Evolutionary conservation across 2,113 vertebrate genomes (phyloP), one percentile per base, ranked within the genome.

Genomic region (Falcunculus frontatus): DNA sequence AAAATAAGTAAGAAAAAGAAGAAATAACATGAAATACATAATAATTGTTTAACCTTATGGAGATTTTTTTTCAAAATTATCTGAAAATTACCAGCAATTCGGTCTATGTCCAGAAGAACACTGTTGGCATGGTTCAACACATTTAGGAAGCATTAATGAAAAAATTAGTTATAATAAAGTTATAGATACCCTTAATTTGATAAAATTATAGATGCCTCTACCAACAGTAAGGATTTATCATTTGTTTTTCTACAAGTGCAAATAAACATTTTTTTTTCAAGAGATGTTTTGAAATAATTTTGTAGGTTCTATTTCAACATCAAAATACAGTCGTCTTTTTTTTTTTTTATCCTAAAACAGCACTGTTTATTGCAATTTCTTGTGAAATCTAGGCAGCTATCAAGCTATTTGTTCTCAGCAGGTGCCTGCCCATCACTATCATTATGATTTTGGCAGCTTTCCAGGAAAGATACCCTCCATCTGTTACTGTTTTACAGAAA

Each of bases 61-160:
- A 16, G 1, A 6, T 50, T 16, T 30, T 86, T 89, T 77, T 60
- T 4, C 12, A 14, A 47, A 94, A 91, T 70, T 0, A 89, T 35
- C 35, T 82, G n/a, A 95, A 95, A 95, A 96, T 63, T 84, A 11
- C 18, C 53, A 89, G 27, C 15, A 59, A 55, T 96, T 83, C 25
- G 73, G 6, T 46, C n/a, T 87, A 5, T 68, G 59, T 42, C 53
- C 65, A 70, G 29, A 95, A 93, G 47, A 88, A 62, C 3, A 39
- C 22, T 52, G 25, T 22, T 23, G 56, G 10, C 70, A 92, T 35
- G 80, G 35, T 72, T 17, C 25, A 60, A 84, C 5, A 82, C 7
- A 50, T 49, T 69, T 53, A 59, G 23, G 41, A 95, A 92, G 52
- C 6, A 84, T 70, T 95, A 46, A 70, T 67, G 14, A 67, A 94